Evolutionary conservation across 2,888 invertebrate species (phyloP), one percentile per base, ranked within the genome.

Genomic region (Agrochola macilenta): DNA sequence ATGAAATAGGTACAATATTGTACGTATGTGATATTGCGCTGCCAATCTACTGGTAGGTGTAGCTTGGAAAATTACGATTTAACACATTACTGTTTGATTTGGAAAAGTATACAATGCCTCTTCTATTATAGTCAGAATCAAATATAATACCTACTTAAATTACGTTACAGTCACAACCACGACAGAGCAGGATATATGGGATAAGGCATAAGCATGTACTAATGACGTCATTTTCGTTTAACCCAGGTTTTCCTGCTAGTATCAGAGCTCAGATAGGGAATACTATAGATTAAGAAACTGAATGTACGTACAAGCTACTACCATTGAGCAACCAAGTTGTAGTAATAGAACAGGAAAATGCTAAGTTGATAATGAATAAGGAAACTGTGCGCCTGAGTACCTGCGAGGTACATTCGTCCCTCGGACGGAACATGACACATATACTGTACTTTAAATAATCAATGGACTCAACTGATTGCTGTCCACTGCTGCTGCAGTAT

Each of bases 41-140:
- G 74, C 72, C 81, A 78, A 74, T 81, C 74, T 49, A 63, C n/a
- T 63, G 35, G 69, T 64, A 26, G 58, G 17, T 78, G 66, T 84
- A 75, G 64, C 65, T 78, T 82, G 85, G 72, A 70, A 82, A 85
- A 84, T 84, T 78, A 78, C 74, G 71, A 84, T 85, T 84, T 82
- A 26, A 82, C 83, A 75, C 78, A 17, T 77, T 57, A 46, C n/a
- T 65, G 46, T 57, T 69, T 65, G 61, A 69, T 74, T 77, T 64
- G 57, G 57, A 68, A 65, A 80, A 64, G 23, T 57, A 66, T 69
- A 26, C 43, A 43, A 11, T 43, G 20, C 43, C 0, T 49, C 54
- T 61, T 30, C 5, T 69, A 14, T 69, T 72, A 30, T 5, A 49
- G 26, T 4, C 2, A n/a, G 46, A 60, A 49, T 49, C 17, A 52